Conservation (phyloP, 35 echinoderm and acorn worm genomes). For the Lytechinus variegatus region DNA sequence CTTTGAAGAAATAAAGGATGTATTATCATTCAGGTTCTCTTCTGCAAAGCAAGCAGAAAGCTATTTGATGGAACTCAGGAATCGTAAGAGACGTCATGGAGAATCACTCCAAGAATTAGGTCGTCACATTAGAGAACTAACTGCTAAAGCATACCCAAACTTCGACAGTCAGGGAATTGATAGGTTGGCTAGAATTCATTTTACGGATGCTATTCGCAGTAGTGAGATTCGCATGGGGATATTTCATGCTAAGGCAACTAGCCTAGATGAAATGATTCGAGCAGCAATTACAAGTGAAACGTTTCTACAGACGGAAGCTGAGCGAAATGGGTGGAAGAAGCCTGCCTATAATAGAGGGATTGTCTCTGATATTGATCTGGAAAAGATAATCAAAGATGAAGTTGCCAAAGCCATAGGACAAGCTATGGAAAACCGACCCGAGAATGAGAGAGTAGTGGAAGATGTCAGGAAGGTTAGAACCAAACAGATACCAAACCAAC, state of each 20-base stretch:
- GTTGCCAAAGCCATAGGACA: neutral
- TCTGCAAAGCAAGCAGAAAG: neutral
- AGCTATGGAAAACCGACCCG: neutral
- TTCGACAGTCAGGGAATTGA: conserved; percentile 25
- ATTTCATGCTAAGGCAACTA: conserved; percentile 25
- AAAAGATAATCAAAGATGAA: conserved; percentile 22
- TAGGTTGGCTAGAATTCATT: neutral
- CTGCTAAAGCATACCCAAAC: neutral
- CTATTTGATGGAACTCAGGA: no score
- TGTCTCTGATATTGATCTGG: neutral
- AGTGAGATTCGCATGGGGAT: neutral
- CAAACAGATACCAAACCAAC: neutral
- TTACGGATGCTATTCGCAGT: neutral
- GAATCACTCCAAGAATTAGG: no score
- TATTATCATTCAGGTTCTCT: neutral
- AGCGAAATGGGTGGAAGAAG: conserved; percentile 29
- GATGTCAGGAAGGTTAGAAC: neutral
- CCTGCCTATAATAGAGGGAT: conserved; percentile 22
- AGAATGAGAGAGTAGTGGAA: neutral
- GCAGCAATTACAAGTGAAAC: neutral
- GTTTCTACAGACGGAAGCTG: conserved; percentile 13
- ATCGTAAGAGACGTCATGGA: no score
- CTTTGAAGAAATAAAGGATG: neutral
- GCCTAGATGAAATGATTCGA: neutral
- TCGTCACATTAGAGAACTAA: no score